These are phyloP conservation scores for Rhagoletis pomonella DNA, from an alignment of 1,140 invertebrate genomes.

Conservation along the genomic window DNA sequence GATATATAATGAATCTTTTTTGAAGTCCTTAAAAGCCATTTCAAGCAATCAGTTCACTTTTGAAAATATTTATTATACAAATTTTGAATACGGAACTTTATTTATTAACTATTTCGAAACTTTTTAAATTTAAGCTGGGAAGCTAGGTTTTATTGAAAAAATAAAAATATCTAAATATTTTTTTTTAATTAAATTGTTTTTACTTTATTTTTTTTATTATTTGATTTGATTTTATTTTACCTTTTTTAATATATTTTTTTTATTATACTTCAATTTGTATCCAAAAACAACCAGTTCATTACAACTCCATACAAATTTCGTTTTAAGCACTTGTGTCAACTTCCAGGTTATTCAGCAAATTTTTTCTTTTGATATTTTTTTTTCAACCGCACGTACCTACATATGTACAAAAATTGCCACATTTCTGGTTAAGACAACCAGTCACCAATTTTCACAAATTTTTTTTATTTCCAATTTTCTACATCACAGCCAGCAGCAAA, in stretches of 20 bases:
- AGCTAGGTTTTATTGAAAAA: too few species aligned
- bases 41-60: too few species aligned
- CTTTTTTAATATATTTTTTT: background rate
- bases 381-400: background rate
- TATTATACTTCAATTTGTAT: background rate
- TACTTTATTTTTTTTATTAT: background rate
- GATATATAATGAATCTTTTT: too few species aligned
- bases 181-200: background rate
- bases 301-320: background rate
- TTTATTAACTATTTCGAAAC: too few species aligned
- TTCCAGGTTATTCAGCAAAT: background rate
- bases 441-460: conserved; percentile 19
- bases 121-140: too few species aligned
- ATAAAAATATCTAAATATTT: too few species aligned
- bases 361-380: background rate
- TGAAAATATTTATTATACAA: too few species aligned
- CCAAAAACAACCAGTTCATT: background rate
- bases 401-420: background rate
- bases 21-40: too few species aligned
- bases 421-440: background rate
- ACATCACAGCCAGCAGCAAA: background rate
- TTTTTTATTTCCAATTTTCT: background rate
- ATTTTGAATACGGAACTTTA: too few species aligned
- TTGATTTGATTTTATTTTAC: background rate
- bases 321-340: conserved; percentile 29